Percentiles rank a stretch among this genome's conserved stretches.
Conservation (phyloP, 2,113 vertebrate species). For the Oncorhynchus masou region DNA sequence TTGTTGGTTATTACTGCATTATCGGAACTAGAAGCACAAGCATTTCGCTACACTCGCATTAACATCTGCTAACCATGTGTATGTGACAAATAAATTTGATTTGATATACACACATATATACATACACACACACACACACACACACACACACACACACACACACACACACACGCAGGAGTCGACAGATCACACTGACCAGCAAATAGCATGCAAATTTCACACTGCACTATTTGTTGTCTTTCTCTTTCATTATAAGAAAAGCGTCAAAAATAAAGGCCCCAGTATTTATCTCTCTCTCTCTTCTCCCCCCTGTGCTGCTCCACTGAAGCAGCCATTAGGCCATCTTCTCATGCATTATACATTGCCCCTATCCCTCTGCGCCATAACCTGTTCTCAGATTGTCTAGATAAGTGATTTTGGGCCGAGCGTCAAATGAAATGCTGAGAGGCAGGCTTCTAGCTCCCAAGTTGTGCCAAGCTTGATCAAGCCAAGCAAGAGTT, state of each 20-base stretch:
- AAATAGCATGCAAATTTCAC: constrained; percentile 45
- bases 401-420: constrained; percentile 70
- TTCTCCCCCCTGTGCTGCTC: constrained; percentile 29
- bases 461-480: constrained; percentile 45
- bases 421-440: constrained; percentile 63
- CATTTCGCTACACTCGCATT: too few species aligned
- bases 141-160: constrained; percentile 12
- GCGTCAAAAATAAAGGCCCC: constrained; percentile 28
- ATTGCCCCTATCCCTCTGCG: constrained; percentile 59
- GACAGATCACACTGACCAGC: constrained; percentile 33
- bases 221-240: not conserved
- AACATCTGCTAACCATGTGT: too few species aligned
- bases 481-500: constrained; percentile 37
- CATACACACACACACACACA: too few species aligned
- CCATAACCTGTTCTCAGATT: constrained; percentile 66
- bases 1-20: too few species aligned
- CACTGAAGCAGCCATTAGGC: constrained; percentile 65
- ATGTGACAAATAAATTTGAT: too few species aligned
- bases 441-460: constrained; percentile 56
- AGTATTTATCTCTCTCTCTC: not conserved
- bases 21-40: too few species aligned
- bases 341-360: constrained; percentile 68
- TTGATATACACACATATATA: too few species aligned
- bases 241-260: too few species aligned
- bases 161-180: not conserved